Percentiles rank a stretch among this genome's conserved stretches.
Conservation (phyloP, 1,140 invertebrate species). For the Wasmannia auropunctata region DNA sequence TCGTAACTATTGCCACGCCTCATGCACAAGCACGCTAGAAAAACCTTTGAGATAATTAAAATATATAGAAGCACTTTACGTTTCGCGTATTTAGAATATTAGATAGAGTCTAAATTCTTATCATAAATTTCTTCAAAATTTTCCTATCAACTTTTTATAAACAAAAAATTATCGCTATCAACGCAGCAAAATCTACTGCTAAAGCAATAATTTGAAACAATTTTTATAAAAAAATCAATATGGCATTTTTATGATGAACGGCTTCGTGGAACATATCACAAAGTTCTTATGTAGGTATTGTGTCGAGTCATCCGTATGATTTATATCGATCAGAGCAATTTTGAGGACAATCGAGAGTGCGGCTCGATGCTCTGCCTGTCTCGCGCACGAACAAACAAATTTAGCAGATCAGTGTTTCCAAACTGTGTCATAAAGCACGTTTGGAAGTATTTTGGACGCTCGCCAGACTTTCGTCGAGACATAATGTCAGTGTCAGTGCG, state of each 20-base stretch:
- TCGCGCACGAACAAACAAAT: constrained; percentile 11
- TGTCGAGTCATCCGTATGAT: not conserved
- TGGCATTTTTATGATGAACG: not conserved
- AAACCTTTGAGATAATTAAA: not conserved
- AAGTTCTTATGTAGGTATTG: not conserved
- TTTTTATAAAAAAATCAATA: not conserved
- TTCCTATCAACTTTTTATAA: not conserved
- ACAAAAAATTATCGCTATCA: not conserved
- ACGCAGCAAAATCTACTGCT: not conserved
- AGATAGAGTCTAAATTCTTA: not conserved
- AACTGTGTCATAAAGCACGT: constrained; percentile 31
- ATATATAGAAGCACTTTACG: not conserved
- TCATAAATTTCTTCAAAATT: not conserved
- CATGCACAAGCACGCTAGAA: not conserved
- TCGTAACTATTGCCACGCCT: not conserved
- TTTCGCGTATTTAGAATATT: not conserved
- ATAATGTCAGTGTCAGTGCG: constrained; percentile 47
- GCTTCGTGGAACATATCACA: not conserved
- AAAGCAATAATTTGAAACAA: not conserved
- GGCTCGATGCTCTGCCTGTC: not conserved
- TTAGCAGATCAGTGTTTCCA: constrained; percentile 26
- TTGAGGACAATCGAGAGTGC: not conserved
- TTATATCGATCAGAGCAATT: constrained; percentile 1
- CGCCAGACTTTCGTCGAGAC: constrained; percentile 42
- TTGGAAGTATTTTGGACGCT: constrained; percentile 23